Conservation (phyloP, 1,140 invertebrate species). For the Archivesica marissinica region DNA sequence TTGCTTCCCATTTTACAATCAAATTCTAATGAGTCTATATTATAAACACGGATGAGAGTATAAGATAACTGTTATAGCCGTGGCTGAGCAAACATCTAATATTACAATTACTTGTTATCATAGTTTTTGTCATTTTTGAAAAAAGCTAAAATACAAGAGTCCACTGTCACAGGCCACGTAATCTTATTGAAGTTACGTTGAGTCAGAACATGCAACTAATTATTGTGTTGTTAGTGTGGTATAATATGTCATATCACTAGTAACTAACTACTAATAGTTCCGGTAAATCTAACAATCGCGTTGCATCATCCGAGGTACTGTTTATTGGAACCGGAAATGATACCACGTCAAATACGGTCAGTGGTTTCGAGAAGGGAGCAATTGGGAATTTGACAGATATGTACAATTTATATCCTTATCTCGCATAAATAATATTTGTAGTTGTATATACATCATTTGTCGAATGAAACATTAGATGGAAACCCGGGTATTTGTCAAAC, state of each 20-base stretch:
- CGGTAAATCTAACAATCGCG: conserved; percentile 22
- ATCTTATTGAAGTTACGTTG: conserved; percentile 19
- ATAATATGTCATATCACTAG: conserved; percentile 1
- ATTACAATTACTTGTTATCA: neutral
- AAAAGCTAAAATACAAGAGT: conserved; percentile 1
- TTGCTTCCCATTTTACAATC: neutral
- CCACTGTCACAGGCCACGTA: conserved; percentile 8
- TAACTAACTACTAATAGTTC: conserved; percentile 23
- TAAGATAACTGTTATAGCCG: neutral
- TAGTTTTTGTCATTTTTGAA: neutral
- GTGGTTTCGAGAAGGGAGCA: neutral
- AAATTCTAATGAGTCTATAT: neutral
- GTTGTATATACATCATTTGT: conserved; percentile 5
- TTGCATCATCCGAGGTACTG: conserved; percentile 32
- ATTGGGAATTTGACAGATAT: conserved; percentile 21
- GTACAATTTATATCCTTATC: conserved; percentile 10
- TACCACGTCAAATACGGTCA: neutral
- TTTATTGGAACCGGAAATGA: conserved; percentile 38
- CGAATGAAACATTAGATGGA: neutral
- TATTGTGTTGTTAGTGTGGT: neutral
- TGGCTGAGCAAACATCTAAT: neutral
- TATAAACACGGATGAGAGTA: neutral
- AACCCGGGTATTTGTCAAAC: neutral
- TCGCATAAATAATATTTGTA: conserved; percentile 32
- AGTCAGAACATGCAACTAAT: neutral